Conservation (phyloP, 2,113 vertebrate species). For the Oreochromis spilurus region DNA sequence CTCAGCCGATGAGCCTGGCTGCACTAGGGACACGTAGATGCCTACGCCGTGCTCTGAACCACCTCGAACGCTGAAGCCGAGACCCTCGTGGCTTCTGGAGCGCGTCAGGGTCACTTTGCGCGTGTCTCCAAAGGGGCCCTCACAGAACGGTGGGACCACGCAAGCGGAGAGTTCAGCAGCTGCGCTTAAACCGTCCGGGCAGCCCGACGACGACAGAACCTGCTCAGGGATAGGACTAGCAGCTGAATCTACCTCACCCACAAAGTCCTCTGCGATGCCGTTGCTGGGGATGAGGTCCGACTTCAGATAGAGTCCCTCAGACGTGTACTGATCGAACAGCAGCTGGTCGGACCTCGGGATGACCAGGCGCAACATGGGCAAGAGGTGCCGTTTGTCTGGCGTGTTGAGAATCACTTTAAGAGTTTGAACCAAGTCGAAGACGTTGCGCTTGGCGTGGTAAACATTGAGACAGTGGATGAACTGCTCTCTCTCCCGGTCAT, state of each 20-base stretch:
- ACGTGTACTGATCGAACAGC: slow-evolving; percentile 92
- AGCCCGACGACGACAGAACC: background rate
- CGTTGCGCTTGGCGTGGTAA: slow-evolving; percentile 90
- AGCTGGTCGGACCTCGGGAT: slow-evolving; percentile 92
- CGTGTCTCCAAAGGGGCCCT: slow-evolving; percentile 56
- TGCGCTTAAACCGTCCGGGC: slow-evolving; percentile 46
- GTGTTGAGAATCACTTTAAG: slow-evolving; percentile 84
- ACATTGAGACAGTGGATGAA: slow-evolving; percentile 90
- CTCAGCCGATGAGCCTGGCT: slow-evolving; percentile 87
- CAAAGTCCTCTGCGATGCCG: slow-evolving; percentile 11
- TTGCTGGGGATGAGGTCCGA: slow-evolving; percentile 47
- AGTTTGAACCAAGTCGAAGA: slow-evolving; percentile 90
- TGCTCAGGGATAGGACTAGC: slow-evolving; percentile 24
- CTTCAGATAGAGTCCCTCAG: slow-evolving; percentile 86
- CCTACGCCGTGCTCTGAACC: slow-evolving; percentile 91
- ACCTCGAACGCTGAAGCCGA: slow-evolving; percentile 94
- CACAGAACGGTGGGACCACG: background rate
- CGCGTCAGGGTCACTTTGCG: slow-evolving; percentile 82
- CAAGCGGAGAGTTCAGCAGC: slow-evolving; percentile 28
- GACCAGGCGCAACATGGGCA: slow-evolving; percentile 89
- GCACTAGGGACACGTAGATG: slow-evolving; percentile 91
- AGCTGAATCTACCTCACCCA: background rate
- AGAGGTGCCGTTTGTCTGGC: slow-evolving; percentile 80
- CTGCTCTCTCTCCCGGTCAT: slow-evolving; percentile 83
- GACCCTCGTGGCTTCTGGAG: slow-evolving; percentile 83